Conservation (phyloP, 2,797 vertebrate species). For the Varecia variegata region DNA sequence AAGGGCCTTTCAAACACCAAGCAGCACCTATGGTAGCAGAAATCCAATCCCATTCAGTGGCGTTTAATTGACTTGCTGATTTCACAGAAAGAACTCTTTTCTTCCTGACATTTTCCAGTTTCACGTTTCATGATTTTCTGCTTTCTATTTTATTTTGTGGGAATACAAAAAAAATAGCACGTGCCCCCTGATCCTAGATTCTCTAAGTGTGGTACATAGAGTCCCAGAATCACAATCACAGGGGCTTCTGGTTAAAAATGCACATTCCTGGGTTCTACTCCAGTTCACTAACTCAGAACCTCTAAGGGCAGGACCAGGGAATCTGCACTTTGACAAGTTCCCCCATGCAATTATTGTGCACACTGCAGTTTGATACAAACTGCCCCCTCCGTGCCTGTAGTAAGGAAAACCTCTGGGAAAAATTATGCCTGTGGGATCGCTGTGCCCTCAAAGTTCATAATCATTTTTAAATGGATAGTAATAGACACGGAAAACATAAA, state of each 20-base stretch:
- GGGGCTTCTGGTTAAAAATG: background rate
- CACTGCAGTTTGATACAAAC: background rate
- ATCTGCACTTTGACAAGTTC: background rate
- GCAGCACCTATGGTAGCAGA: background rate
- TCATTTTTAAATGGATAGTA: too few relatives aligned
- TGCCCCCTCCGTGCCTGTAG: background rate
- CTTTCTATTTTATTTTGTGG: background rate
- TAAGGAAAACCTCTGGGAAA: background rate
- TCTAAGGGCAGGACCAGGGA: background rate
- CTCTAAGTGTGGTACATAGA: background rate
- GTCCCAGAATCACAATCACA: background rate
- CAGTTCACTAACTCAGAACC: background rate
- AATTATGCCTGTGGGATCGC: accelerated
- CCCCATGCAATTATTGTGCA: accelerated
- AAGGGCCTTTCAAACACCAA: background rate
- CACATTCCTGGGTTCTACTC: too few relatives aligned
- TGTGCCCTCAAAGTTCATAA: background rate
- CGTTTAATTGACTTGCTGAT: background rate
- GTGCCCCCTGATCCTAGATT: too few relatives aligned
- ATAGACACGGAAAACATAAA: background rate
- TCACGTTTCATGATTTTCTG: background rate
- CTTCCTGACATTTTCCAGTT: background rate
- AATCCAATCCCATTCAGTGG: background rate
- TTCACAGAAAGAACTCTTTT: background rate
- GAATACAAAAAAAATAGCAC: background rate